Evolutionary conservation across 2,797 vertebrate species (phyloP).

Genomic region (Falco columbarius): DNA sequence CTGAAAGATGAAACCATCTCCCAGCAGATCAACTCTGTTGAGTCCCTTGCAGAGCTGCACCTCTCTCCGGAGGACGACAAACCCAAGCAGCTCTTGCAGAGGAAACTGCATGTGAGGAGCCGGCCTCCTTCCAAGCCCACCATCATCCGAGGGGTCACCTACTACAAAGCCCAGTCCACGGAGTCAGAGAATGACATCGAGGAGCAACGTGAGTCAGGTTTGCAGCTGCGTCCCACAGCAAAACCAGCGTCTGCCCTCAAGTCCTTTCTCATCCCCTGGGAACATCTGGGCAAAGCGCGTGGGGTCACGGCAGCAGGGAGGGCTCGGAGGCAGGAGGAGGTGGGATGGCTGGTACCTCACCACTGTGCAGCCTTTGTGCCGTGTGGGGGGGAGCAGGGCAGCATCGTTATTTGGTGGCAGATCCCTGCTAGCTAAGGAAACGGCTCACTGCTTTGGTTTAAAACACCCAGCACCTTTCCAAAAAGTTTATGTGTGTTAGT

Average conservation of each 20-base stretch:
- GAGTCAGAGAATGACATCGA: constrained; percentile 89
- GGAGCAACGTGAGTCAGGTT: constrained; percentile 85
- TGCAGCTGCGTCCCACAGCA: not conserved
- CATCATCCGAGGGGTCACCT: constrained; percentile 91
- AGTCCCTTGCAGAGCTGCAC: constrained; percentile 60
- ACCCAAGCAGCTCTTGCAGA: constrained; percentile 65
- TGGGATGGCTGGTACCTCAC: no score
- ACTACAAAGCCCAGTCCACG: constrained; percentile 91
- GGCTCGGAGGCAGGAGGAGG: not conserved
- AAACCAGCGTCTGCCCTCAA: rapidly evolving
- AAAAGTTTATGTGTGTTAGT: not conserved
- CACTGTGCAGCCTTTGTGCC: not conserved
- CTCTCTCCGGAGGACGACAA: constrained; percentile 64
- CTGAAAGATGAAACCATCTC: constrained; percentile 76
- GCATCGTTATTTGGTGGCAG: not conserved
- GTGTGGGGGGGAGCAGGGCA: rapidly evolving
- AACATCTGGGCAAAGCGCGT: rapidly evolving
- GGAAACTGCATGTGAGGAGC: constrained; percentile 66
- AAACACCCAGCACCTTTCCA: not conserved
- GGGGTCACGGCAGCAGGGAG: not conserved
- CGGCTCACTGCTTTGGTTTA: not conserved
- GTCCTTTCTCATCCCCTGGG: not conserved
- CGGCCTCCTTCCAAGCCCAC: constrained; percentile 78
- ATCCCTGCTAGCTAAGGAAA: not conserved
- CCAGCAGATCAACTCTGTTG: constrained; percentile 74